Conservation (phyloP, 2,797 vertebrate genomes). For the Tympanoctomys barrerae region DNA sequence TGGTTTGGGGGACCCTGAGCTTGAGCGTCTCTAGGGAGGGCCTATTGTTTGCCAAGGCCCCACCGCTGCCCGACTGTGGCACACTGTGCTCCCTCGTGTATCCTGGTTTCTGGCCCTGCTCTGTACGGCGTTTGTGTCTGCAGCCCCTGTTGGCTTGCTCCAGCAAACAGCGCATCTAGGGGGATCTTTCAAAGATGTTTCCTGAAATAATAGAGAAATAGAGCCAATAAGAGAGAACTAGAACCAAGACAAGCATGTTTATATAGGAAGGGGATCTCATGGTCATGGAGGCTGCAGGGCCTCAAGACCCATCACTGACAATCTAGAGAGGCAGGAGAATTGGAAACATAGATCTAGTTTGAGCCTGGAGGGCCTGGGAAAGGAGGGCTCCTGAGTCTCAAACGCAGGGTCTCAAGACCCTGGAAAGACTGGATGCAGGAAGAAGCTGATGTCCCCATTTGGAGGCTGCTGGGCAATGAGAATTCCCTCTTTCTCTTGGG, state of each 20-base stretch:
- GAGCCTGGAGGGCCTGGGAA: background rate
- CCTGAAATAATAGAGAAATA: background rate
- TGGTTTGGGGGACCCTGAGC: background rate
- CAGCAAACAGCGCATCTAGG: background rate
- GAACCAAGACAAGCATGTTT: background rate
- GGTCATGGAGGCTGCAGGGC: background rate
- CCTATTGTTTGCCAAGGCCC: background rate
- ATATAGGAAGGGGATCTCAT: background rate
- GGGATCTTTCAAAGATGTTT: background rate
- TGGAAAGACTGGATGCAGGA: background rate
- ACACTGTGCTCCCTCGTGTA: fast-evolving
- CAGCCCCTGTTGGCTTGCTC: background rate
- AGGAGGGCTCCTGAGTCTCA: background rate
- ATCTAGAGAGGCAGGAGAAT: background rate
- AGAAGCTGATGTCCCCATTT: background rate
- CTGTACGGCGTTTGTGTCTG: background rate
- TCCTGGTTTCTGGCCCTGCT: background rate
- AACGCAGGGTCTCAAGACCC: background rate
- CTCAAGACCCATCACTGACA: background rate
- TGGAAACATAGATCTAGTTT: background rate
- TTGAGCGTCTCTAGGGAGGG: background rate
- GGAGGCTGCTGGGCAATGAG: background rate
- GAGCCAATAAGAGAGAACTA: background rate
- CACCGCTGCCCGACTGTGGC: background rate
- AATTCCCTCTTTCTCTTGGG: background rate